Percentiles rank a stretch among this genome's conserved stretches.
Conservation (phyloP, 2,888 invertebrate species). For the Carterocephalus palaemon region DNA sequence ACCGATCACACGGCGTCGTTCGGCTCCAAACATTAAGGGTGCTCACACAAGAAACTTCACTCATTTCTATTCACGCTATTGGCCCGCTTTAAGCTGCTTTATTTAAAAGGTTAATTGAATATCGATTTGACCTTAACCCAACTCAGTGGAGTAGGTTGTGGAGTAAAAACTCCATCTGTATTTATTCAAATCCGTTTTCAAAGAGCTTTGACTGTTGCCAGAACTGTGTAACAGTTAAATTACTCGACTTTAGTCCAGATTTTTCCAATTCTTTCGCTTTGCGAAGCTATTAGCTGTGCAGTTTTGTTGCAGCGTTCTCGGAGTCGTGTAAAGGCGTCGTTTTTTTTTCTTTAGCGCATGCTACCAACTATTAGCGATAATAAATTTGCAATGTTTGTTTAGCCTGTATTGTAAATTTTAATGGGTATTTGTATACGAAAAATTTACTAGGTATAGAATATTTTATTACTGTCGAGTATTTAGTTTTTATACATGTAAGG, state of each 20-base stretch:
- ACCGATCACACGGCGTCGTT: too few species aligned
- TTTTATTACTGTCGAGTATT: too few species aligned
- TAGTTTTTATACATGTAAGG: too few species aligned
- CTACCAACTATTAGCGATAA: too few species aligned
- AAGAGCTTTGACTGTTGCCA: slow-evolving; percentile 1
- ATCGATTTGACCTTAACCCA: slow-evolving; percentile 26
- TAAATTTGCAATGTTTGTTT: too few species aligned
- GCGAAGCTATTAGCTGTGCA: neutral
- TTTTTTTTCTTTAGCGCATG: too few species aligned
- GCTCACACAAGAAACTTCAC: neutral
- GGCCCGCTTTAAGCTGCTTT: slow-evolving; percentile 6
- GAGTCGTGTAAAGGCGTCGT: too few species aligned
- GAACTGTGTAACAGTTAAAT: slow-evolving; percentile 9
- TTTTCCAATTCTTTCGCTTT: neutral
- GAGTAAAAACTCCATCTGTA: slow-evolving; percentile 9
- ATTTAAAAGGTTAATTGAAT: slow-evolving; percentile 29
- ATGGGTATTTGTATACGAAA: too few species aligned
- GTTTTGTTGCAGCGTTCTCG: neutral
- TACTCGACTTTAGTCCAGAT: neutral
- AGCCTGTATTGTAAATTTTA: too few species aligned
- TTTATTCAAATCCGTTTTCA: slow-evolving; percentile 12
- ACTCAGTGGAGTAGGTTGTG: slow-evolving; percentile 13
- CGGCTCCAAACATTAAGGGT: too few species aligned
- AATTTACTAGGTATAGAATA: too few species aligned
- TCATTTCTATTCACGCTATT: slow-evolving; percentile 2